These are phyloP conservation scores for Pristionchus exspectatus DNA, from an alignment of 2,888 invertebrate species.

Conservation along the genomic window DNA sequence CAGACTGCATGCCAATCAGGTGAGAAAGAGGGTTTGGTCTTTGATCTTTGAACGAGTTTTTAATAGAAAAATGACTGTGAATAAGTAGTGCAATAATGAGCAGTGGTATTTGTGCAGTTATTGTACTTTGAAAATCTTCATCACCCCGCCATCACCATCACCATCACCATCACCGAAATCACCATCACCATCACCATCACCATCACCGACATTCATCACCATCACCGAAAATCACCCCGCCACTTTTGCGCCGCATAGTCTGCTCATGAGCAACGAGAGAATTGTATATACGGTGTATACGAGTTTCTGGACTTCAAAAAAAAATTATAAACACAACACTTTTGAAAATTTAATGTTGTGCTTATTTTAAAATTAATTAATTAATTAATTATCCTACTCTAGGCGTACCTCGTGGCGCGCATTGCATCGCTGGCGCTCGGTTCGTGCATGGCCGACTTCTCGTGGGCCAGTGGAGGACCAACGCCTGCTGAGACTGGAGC, in stretches of 20 bases:
- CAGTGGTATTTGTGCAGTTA: not conserved
- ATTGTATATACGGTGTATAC: too few species aligned
- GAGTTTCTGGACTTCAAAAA: too few species aligned
- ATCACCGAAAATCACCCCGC: not conserved
- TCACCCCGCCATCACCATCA: too few species aligned
- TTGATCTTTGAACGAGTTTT: not conserved
- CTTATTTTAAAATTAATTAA: too few species aligned
- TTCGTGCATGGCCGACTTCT: slow-evolving; percentile 64
- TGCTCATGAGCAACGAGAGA: not conserved
- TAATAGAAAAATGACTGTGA: not conserved
- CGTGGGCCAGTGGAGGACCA: slow-evolving; percentile 67
- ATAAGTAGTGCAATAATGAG: not conserved
- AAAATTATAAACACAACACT: not conserved
- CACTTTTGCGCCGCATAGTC: not conserved
- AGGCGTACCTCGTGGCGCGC: slow-evolving; percentile 62
- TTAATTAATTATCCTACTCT: slow-evolving; percentile 6
- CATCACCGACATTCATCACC: too few species aligned
- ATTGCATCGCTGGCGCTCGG: slow-evolving; percentile 60
- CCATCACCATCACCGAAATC: too few species aligned
- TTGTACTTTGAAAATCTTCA: too few species aligned
- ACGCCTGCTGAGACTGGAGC: slow-evolving; percentile 58
- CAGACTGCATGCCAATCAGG: slow-evolving; percentile 62
- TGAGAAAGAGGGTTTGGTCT: not conserved
- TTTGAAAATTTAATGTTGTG: not conserved
- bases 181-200: too few species aligned